phyloP scores from a whole-genome alignment of 2,797 vertebrate genomes.

The Mycteria americana region DNA sequence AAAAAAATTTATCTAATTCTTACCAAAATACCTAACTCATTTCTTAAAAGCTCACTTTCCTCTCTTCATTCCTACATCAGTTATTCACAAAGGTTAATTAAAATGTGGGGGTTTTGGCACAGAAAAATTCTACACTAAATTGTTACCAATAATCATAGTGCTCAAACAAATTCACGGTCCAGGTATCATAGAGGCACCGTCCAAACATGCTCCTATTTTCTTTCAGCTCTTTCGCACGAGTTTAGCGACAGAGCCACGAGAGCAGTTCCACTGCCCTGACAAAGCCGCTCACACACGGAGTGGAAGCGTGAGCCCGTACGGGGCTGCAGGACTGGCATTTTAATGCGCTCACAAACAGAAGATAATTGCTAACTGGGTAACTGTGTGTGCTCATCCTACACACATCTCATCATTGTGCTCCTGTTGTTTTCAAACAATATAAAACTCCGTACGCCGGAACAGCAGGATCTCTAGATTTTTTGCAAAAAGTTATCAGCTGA shows the following conservation, averaged over 20 bases:
- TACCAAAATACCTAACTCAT: neutral
- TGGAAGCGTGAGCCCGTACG: accelerated
- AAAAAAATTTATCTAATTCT: neutral
- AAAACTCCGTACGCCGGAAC: neutral
- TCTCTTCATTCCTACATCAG: neutral
- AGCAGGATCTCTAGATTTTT: neutral
- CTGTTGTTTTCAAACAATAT: neutral
- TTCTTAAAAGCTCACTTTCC: neutral
- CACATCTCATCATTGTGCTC: neutral
- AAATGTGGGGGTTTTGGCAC: accelerated
- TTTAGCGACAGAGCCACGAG: neutral
- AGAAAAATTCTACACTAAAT: neutral
- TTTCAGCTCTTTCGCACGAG: neutral
- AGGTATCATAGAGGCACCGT: neutral
- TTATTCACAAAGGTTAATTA: neutral
- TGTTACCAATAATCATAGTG: neutral
- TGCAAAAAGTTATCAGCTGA: neutral
- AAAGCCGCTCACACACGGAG: neutral
- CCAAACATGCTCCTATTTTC: neutral
- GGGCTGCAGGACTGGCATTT: neutral
- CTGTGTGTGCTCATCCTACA: neutral
- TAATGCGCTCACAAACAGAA: neutral
- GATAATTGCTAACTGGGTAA: neutral
- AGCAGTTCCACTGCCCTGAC: neutral
- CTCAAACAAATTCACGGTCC: neutral